A percentile compares a stretch with the other conserved stretches of the same genome.
phyloP scores from a whole-genome alignment of 64 coral and sea anemone species.

The Pocillopora damicornis region DNA sequence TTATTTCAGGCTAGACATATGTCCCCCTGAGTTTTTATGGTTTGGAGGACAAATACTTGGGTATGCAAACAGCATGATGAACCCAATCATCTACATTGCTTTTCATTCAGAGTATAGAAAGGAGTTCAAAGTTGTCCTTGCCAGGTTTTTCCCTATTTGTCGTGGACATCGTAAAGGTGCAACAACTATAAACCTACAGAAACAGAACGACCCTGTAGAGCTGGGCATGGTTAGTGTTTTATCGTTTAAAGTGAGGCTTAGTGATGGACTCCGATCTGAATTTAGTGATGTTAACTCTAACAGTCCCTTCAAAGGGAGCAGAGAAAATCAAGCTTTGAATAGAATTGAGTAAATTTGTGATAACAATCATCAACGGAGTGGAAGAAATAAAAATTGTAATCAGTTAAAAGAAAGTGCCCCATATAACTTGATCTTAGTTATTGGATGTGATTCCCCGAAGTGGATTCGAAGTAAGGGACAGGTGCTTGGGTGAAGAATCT shows the following conservation, averaged over 20 bases:
- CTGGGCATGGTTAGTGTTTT: not conserved
- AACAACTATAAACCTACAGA: not conserved
- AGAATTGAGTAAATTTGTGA: not conserved
- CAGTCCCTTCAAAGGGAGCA: not conserved
- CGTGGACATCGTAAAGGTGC: not conserved
- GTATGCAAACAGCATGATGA: slow-evolving; percentile 58
- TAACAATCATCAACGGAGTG: not conserved
- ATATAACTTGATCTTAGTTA: no score
- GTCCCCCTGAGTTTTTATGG: slow-evolving; percentile 12
- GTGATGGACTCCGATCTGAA: not conserved
- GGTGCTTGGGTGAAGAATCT: no score
- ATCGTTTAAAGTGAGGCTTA: not conserved
- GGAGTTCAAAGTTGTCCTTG: slow-evolving; percentile 3
- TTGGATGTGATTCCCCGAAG: no score
- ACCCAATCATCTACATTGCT: slow-evolving; percentile 42
- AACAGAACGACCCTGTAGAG: not conserved
- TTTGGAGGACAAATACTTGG: slow-evolving; percentile 43
- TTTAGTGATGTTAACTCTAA: not conserved
- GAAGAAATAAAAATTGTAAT: not conserved
- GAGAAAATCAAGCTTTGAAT: not conserved
- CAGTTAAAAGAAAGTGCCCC: not conserved
- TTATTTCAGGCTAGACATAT: slow-evolving; percentile 11
- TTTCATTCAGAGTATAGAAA: slow-evolving; percentile 23
- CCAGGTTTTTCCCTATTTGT: not conserved
- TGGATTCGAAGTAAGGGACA: no score